Conservation (phyloP, 2,888 invertebrate genomes). For the Lacanobia wlatinum region DNA sequence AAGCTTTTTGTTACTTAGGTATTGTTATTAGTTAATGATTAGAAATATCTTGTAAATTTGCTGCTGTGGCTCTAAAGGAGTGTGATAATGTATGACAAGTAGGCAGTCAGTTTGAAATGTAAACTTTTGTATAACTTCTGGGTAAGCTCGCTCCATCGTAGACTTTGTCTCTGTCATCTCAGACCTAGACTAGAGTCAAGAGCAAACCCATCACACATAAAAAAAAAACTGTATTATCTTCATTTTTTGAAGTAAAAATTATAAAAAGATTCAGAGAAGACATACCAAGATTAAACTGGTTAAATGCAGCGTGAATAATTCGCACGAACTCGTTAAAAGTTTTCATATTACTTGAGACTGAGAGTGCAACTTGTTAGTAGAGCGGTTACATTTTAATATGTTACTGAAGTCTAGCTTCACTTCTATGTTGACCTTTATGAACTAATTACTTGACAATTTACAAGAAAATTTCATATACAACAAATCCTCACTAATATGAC, state of each 20-base stretch:
- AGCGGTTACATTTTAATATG: background rate
- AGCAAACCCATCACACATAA: too few relatives aligned
- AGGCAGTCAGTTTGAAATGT: too few relatives aligned
- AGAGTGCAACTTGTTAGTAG: constrained; percentile 13
- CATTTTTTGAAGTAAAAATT: background rate
- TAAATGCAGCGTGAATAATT: constrained; percentile 35
- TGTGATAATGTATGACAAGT: too few relatives aligned
- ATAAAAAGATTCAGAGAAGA: background rate
- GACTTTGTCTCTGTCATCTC: too few relatives aligned
- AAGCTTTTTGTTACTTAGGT: too few relatives aligned
- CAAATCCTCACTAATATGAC: too few relatives aligned
- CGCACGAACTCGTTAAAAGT: constrained; percentile 47
- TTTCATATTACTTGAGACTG: constrained; percentile 20
- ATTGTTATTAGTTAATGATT: too few relatives aligned
- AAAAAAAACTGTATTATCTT: background rate
- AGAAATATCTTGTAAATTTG: too few relatives aligned
- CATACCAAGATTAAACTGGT: constrained; percentile 6
- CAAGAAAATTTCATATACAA: background rate
- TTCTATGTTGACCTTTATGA: background rate
- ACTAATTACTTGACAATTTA: background rate
- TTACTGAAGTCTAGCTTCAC: background rate
- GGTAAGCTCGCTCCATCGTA: too few relatives aligned
- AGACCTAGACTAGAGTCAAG: too few relatives aligned
- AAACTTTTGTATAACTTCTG: too few relatives aligned
- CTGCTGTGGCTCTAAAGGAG: too few relatives aligned